A percentile compares a stretch with the other conserved stretches of the same genome.
Conservation (phyloP, 37 sponge, comb jelly and placozoan species). For the Amphimedon queenslandica region DNA sequence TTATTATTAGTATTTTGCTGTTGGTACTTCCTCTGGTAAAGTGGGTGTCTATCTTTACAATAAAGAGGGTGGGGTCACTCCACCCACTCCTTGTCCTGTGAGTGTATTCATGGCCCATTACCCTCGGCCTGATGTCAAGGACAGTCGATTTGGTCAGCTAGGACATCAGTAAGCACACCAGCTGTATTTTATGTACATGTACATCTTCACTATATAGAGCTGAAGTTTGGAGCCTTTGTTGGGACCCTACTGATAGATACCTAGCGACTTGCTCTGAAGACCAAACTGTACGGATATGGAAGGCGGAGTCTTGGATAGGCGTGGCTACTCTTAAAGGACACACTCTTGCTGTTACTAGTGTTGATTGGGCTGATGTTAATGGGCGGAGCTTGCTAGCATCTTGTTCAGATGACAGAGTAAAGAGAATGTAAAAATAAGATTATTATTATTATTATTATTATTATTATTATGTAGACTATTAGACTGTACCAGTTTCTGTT, state of each 20-base stretch:
- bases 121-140: slow-evolving; percentile 30
- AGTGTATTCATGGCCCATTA: slow-evolving; percentile 32
- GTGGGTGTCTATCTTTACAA: slow-evolving; percentile 22
- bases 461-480: too few relatives aligned
- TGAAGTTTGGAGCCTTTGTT: slow-evolving; percentile 74
- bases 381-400: slow-evolving; percentile 40
- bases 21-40: slow-evolving; percentile 51
- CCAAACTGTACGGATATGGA: slow-evolving; percentile 63
- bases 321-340: slow-evolving; percentile 42
- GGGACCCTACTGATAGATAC: slow-evolving; percentile 45
- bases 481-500: not conserved
- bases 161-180: slow-evolving; percentile 42
- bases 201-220: slow-evolving; percentile 24
- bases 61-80: not conserved
- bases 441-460: too few relatives aligned
- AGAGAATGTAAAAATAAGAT: too few relatives aligned
- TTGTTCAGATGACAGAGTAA: slow-evolving; percentile 65
- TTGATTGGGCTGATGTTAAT: slow-evolving; percentile 48
- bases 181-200: not conserved
- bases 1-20: slow-evolving; percentile 37
- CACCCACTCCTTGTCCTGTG: not conserved
- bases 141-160: slow-evolving; percentile 55
- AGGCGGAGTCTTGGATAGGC: slow-evolving; percentile 34
- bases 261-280: slow-evolving; percentile 73
- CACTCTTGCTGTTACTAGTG: slow-evolving; percentile 65